Evolutionary conservation across 1,140 invertebrate species (phyloP).

Genomic region (Drosophila sucinea): DNA sequence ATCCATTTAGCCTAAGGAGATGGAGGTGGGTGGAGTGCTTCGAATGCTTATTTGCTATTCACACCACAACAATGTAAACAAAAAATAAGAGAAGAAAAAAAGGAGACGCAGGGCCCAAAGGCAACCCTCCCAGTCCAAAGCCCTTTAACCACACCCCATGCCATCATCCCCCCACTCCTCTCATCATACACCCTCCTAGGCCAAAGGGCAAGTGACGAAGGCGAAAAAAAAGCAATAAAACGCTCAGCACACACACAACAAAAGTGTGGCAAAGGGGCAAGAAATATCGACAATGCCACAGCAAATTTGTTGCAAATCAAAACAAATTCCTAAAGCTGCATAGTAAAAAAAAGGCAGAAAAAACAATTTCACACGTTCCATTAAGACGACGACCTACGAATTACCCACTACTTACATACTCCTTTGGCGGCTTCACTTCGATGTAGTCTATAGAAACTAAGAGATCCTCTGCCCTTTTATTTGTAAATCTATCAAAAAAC

Average conservation of each 20-base stretch:
- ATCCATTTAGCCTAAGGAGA: neutral
- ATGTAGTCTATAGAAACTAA: no score
- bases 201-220: conserved; percentile 54
- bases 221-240: conserved; percentile 77
- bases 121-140: conserved; percentile 49
- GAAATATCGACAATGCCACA: conserved; percentile 54
- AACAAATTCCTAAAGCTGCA: conserved; percentile 67
- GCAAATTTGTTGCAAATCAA: conserved; percentile 79
- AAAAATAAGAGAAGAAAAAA: conserved; percentile 12
- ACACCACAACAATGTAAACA: conserved; percentile 81
- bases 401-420: neutral
- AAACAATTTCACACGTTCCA: neutral
- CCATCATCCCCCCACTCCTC: conserved; percentile 20
- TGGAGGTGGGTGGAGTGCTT: conserved; percentile 30
- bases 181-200: neutral
- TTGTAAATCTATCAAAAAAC: no score
- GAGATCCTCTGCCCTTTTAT: no score
- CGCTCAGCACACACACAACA: conserved; percentile 36
- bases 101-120: conserved; percentile 30
- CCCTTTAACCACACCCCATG: neutral
- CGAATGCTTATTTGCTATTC: conserved; percentile 78
- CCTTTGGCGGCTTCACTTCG: no score
- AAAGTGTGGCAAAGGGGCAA: conserved; percentile 15
- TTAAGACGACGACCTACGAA: neutral
- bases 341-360: conserved; percentile 34